These are phyloP conservation scores for Sarcophaga rosellei DNA, from an alignment of 2,888 invertebrate genomes.

Conservation along the genomic window DNA sequence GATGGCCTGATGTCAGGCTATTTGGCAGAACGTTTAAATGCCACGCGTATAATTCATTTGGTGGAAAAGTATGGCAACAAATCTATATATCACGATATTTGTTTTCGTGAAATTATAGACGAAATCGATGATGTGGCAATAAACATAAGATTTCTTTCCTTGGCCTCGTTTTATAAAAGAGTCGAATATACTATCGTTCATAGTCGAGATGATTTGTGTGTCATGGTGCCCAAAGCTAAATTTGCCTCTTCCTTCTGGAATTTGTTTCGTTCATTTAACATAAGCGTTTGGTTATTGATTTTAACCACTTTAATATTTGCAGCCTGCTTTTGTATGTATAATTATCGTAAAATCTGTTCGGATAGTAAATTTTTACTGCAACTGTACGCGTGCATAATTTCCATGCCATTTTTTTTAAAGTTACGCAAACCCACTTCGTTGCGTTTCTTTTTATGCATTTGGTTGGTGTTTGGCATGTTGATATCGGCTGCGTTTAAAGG, in stretches of 20 bases:
- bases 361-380: slow-evolving; percentile 69
- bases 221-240: slow-evolving; percentile 82
- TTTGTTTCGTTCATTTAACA: slow-evolving; percentile 78
- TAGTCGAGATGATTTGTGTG: slow-evolving; percentile 83
- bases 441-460: slow-evolving; percentile 76
- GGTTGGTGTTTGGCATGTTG: slow-evolving; percentile 78
- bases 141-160: slow-evolving; percentile 83
- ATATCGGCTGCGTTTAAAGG: slow-evolving; percentile 79
- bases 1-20: slow-evolving; percentile 81
- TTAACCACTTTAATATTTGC: slow-evolving; percentile 71
- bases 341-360: slow-evolving; percentile 56
- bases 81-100: slow-evolving; percentile 73
- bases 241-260: slow-evolving; percentile 82
- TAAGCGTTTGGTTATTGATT: slow-evolving; percentile 75
- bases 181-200: slow-evolving; percentile 83
- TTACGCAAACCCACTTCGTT: slow-evolving; percentile 61
- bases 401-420: slow-evolving; percentile 71
- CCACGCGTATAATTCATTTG: slow-evolving; percentile 80
- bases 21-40: slow-evolving; percentile 81
- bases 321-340: slow-evolving; percentile 70
- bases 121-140: slow-evolving; percentile 82
- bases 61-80: slow-evolving; percentile 67
- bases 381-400: slow-evolving; percentile 73
- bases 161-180: slow-evolving; percentile 81
- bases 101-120: slow-evolving; percentile 73